phyloP scores from a whole-genome alignment of 2,113 vertebrate genomes.

The Pleuronectes platessa region DNA sequence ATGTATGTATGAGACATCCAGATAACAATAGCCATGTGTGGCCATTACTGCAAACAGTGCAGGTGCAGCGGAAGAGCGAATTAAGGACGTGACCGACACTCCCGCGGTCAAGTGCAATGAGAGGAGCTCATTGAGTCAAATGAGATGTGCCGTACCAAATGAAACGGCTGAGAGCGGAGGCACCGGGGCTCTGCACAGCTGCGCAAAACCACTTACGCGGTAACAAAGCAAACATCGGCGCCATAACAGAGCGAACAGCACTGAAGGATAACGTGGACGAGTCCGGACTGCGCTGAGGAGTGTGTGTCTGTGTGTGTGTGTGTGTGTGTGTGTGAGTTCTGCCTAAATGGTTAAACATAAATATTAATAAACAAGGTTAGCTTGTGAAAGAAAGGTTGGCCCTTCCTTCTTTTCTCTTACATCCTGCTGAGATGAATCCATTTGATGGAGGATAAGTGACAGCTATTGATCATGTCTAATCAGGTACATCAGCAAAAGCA shows the following conservation, averaged over 20 bases:
- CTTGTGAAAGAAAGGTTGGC: not conserved
- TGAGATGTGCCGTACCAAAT: conserved; percentile 15
- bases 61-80: conserved; percentile 26
- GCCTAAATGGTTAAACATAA: too few species aligned
- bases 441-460: not conserved
- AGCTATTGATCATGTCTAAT: not conserved
- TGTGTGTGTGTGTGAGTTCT: too few species aligned
- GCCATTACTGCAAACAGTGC: conserved; percentile 11
- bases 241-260: not conserved
- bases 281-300: not conserved
- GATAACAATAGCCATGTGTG: conserved; percentile 5
- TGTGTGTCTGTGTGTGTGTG: too few species aligned
- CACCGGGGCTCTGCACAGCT: conserved; percentile 4
- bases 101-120: conserved; percentile 30
- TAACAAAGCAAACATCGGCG: not conserved
- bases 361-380: not conserved
- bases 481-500: not conserved
- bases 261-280: not conserved
- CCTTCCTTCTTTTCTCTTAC: not conserved
- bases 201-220: not conserved
- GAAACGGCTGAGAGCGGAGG: not conserved
- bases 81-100: conserved; percentile 26
- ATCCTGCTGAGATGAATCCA: not conserved
- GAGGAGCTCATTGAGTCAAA: conserved; percentile 26
- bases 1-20: conserved; percentile 9